Conservation (phyloP, 2,113 vertebrate species). For the Bothrops jararaca region DNA sequence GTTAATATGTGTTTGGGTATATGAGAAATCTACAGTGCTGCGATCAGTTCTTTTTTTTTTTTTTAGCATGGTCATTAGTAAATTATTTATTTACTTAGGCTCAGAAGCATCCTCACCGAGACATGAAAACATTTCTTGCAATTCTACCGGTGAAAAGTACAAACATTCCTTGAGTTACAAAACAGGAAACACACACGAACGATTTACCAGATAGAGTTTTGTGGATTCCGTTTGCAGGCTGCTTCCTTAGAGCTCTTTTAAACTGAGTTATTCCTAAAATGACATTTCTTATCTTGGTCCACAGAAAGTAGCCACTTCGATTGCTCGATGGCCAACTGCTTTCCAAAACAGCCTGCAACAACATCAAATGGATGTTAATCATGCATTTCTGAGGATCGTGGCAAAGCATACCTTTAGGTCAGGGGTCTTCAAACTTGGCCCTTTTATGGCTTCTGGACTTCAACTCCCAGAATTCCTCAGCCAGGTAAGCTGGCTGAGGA, state of each 20-base stretch:
- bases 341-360: conserved; percentile 90
- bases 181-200: conserved; percentile 6
- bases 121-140: not conserved
- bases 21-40: not conserved
- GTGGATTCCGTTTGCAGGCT: conserved; percentile 68
- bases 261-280: conserved; percentile 89
- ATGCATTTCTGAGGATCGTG: not conserved
- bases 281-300: conserved; percentile 95
- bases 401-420: too few species aligned
- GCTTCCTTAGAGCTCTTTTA: conserved; percentile 88
- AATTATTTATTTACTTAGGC: not conserved
- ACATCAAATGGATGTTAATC: conserved; percentile 18
- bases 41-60: not conserved
- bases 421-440: too few species aligned
- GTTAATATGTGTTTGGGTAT: too few species aligned
- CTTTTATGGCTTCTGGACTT: too few species aligned
- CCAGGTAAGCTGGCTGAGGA: too few species aligned
- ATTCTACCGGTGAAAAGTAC: not conserved
- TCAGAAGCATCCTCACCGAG: not conserved
- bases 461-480: too few species aligned
- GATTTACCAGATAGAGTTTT: conserved; percentile 81
- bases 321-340: conserved; percentile 97
- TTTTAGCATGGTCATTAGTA: not conserved
- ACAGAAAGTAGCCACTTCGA: conserved; percentile 92
- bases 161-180: not conserved